These are phyloP conservation scores for Bombycilla garrulus DNA, from an alignment of 2,113 vertebrate species.

Conservation along the genomic window DNA sequence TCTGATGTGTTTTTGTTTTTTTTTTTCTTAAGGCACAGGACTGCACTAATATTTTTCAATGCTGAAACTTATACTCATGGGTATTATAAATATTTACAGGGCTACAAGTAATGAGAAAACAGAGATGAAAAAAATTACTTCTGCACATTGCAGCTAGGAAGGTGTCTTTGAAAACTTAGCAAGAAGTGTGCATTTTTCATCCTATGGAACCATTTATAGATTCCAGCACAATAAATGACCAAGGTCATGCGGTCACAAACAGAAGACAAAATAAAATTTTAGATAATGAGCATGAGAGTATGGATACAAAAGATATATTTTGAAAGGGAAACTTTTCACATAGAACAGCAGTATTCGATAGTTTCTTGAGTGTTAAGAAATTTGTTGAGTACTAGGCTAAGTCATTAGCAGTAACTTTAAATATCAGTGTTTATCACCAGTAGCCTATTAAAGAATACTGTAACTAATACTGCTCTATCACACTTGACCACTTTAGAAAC, in stretches of 20 bases:
- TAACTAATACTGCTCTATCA: not conserved
- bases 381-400: not conserved
- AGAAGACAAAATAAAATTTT: not conserved
- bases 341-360: not conserved
- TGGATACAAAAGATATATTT: not conserved
- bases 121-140: not conserved
- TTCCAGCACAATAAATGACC: not conserved
- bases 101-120: not conserved
- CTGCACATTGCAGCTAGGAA: not conserved
- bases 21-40: not conserved
- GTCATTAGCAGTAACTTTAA: not conserved
- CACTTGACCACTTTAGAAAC: not conserved
- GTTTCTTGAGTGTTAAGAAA: not conserved
- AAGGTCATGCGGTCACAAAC: not conserved
- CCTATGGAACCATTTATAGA: not conserved
- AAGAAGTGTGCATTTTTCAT: not conserved
- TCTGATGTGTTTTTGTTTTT: not conserved
- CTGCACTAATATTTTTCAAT: not conserved
- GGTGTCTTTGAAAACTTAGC: not conserved
- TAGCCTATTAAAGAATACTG: not conserved
- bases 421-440: not conserved
- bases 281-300: not conserved
- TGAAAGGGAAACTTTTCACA: not conserved
- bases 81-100: not conserved
- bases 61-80: not conserved